Percentiles rank a stretch among this genome's conserved stretches.
Conservation (phyloP, 2,888 invertebrate genomes). For the Julus scanicus region DNA sequence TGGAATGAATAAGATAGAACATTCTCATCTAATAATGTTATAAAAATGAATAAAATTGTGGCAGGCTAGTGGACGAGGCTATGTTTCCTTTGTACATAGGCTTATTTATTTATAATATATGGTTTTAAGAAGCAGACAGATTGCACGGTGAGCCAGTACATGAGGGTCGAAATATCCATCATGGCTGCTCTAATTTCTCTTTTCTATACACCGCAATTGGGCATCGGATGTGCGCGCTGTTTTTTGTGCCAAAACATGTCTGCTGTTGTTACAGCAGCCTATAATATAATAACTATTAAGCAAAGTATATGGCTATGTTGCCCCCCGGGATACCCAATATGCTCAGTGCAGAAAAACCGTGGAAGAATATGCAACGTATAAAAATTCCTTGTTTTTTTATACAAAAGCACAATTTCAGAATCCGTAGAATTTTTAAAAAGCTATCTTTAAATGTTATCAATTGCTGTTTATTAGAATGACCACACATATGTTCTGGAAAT, state of each 20-base stretch:
- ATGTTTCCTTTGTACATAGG: constrained; percentile 36
- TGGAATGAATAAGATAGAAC: not conserved
- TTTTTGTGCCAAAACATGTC: constrained; percentile 34
- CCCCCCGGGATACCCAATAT: constrained; percentile 3
- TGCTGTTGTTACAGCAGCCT: constrained; percentile 45
- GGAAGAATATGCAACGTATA: not conserved
- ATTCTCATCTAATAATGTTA: not conserved
- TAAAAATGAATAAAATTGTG: constrained; percentile 14
- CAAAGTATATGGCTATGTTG: constrained; percentile 29
- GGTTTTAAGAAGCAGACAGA: constrained; percentile 38
- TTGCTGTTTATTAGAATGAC: not conserved
- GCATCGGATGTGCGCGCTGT: constrained; percentile 28
- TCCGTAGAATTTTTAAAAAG: not conserved
- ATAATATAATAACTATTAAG: constrained; percentile 34
- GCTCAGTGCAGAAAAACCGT: not conserved
- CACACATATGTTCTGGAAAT: not conserved
- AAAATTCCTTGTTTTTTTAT: not conserved
- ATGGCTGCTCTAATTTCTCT: constrained; percentile 21
- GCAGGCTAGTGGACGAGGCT: constrained; percentile 12
- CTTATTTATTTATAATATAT: constrained; percentile 37
- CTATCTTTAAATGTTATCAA: not conserved
- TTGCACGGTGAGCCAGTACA: constrained; percentile 21
- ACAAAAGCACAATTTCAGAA: not conserved
- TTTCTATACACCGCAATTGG: constrained; percentile 29
- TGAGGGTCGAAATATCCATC: constrained; percentile 40